Conservation (phyloP, 2,113 vertebrate species). For the Amphiprion percula region DNA sequence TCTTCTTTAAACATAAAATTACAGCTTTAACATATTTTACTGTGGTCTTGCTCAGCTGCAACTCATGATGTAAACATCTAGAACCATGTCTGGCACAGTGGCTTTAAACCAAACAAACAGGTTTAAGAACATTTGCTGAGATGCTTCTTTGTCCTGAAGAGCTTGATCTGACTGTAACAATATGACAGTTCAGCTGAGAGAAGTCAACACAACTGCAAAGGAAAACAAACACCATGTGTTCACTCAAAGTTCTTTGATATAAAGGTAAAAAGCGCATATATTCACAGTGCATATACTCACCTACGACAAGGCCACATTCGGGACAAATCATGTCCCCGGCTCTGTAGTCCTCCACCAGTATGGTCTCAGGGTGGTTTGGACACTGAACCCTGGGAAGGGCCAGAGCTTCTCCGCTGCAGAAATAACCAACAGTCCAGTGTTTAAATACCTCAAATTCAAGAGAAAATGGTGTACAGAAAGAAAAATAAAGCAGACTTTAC, state of each 20-base stretch:
- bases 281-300: conserved; percentile 78
- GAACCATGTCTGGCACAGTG: too few species aligned
- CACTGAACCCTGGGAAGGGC: conserved; percentile 93
- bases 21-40: too few species aligned
- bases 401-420: conserved; percentile 89
- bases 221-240: conserved; percentile 24
- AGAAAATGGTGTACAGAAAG: too few species aligned
- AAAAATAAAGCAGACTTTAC: too few species aligned
- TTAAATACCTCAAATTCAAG: neutral
- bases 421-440: conserved; percentile 2
- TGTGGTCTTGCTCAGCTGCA: neutral
- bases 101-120: neutral
- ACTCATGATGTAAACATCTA: neutral
- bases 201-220: neutral
- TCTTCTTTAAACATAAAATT: too few species aligned
- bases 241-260: neutral
- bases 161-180: neutral
- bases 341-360: conserved; percentile 98
- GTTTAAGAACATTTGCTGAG: neutral
- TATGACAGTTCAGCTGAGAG: neutral
- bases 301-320: conserved; percentile 97
- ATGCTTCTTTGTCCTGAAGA: neutral
- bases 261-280: neutral
- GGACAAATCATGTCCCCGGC: conserved; percentile 99
- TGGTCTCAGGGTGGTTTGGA: conserved; percentile 96